Evolutionary conservation across 2,113 vertebrate genomes (phyloP).

Genomic region (Oreochromis spilurus): DNA sequence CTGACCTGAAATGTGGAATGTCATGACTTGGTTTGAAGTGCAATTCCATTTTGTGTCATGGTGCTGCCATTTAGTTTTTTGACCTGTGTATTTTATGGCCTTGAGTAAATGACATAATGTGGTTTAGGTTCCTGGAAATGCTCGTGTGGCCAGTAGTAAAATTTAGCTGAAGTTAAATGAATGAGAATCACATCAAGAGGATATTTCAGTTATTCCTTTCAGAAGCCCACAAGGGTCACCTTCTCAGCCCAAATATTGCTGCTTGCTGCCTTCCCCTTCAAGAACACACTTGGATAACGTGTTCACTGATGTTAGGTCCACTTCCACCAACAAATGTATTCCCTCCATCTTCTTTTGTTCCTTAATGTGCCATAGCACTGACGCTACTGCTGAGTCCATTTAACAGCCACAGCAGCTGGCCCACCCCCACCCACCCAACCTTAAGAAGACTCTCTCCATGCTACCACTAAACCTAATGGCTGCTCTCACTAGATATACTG

Average conservation of each 20-base stretch:
- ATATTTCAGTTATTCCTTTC: conserved; percentile 48
- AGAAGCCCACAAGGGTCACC: conserved; percentile 40
- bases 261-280: neutral
- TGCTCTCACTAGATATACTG: neutral
- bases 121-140: conserved; percentile 8
- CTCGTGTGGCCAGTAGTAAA: neutral
- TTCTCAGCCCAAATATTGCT: neutral
- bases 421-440: neutral
- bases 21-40: neutral
- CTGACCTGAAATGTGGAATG: neutral
- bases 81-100: conserved; percentile 9
- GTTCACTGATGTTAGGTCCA: conserved; percentile 23
- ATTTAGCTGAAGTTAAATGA: conserved; percentile 29
- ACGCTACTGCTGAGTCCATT: conserved; percentile 62
- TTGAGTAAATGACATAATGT: conserved; percentile 21
- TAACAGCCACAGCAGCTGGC: conserved; percentile 60
- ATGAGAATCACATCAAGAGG: conserved; percentile 5
- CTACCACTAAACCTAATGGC: conserved; percentile 30
- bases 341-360: conserved; percentile 52
- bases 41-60: conserved; percentile 9
- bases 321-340: conserved; percentile 8
- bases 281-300: neutral
- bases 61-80: neutral
- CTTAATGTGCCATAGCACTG: conserved; percentile 14
- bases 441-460: neutral